A percentile compares a stretch with the other conserved stretches of the same genome.
These are phyloP conservation scores for Asteroscopus sphinx DNA, from an alignment of 2,888 invertebrate species.

Conservation along the genomic window DNA sequence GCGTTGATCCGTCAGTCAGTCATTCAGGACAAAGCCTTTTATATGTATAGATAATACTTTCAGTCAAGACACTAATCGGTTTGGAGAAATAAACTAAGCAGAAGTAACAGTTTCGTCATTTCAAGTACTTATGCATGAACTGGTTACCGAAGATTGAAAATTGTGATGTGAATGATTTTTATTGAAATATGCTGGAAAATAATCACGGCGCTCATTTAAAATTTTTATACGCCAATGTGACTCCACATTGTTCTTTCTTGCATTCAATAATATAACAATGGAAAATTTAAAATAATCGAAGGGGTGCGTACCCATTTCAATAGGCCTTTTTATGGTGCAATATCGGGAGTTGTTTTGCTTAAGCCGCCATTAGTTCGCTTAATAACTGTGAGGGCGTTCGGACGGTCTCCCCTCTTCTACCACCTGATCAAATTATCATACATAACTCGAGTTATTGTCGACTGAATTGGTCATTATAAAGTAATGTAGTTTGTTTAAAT, in stretches of 20 bases:
- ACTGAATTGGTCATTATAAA: slow-evolving; percentile 80
- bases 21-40: too few relatives aligned
- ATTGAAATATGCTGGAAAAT: slow-evolving; percentile 4
- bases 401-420: slow-evolving; percentile 59
- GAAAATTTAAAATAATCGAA: slow-evolving; percentile 80
- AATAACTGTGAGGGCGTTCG: slow-evolving; percentile 74
- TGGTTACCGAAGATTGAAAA: slow-evolving; percentile 13
- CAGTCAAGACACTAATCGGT: too few relatives aligned
- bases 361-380: slow-evolving; percentile 81
- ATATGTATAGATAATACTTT: too few relatives aligned
- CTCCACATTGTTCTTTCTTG: slow-evolving; percentile 66
- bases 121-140: neutral
- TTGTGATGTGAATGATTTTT: slow-evolving; percentile 4
- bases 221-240: slow-evolving; percentile 54
- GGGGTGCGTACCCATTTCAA: slow-evolving; percentile 78
- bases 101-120: too few relatives aligned
- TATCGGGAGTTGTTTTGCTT: slow-evolving; percentile 78
- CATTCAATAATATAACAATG: slow-evolving; percentile 74
- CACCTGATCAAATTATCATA: slow-evolving; percentile 84
- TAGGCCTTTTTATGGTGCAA: slow-evolving; percentile 79
- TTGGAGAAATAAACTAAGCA: too few relatives aligned
- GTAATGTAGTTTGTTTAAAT: slow-evolving; percentile 86
- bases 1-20: too few relatives aligned
- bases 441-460: slow-evolving; percentile 76
- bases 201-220: slow-evolving; percentile 41